Conservation (phyloP, 2,113 vertebrate species). For the Prunella fulvescens region DNA sequence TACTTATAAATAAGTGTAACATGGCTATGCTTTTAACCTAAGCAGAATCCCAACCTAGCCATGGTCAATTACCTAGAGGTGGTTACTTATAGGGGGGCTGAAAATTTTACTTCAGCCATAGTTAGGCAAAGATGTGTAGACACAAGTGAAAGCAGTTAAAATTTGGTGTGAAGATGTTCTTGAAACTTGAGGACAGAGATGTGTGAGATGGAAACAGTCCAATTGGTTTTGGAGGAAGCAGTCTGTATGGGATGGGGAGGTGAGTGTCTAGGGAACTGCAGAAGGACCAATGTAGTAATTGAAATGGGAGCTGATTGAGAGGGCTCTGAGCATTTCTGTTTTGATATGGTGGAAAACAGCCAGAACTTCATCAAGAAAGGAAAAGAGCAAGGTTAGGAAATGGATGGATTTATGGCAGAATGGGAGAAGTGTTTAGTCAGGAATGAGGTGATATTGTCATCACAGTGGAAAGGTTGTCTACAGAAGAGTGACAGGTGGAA, state of each 20-base stretch:
- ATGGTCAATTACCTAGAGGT: neutral
- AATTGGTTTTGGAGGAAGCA: neutral
- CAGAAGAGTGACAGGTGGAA: neutral
- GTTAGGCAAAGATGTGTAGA: neutral
- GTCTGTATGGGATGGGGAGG: neutral
- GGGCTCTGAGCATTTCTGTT: neutral
- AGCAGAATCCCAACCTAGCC: neutral
- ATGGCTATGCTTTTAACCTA: neutral
- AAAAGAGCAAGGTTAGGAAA: neutral
- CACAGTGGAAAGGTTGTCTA: neutral
- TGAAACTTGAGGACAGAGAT: neutral
- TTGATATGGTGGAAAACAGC: neutral
- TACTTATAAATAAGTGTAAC: neutral
- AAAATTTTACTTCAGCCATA: neutral
- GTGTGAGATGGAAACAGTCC: neutral
- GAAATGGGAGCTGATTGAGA: neutral
- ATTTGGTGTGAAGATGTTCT: neutral
- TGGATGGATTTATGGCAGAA: neutral
- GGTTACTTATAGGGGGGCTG: neutral
- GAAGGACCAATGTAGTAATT: neutral
- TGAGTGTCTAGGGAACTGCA: neutral
- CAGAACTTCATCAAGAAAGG: neutral
- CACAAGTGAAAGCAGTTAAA: neutral
- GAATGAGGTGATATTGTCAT: neutral
- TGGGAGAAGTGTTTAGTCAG: neutral